A percentile compares a stretch with the other conserved stretches of the same genome.
Conservation (phyloP, 1,140 invertebrate species). For the Tetragonula clypearis region DNA sequence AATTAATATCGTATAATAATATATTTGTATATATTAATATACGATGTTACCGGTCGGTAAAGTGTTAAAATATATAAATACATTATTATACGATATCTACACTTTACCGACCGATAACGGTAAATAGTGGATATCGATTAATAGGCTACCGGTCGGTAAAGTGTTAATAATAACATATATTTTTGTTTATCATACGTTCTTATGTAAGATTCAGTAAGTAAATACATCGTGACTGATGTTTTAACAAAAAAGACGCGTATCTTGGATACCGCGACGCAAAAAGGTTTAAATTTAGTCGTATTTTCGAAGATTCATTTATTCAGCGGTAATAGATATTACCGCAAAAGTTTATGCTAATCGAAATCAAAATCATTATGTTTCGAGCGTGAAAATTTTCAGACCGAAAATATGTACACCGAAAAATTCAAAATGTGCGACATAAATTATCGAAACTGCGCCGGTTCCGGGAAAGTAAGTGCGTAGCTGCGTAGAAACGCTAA, state of each 20-base stretch:
- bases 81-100: too few species aligned
- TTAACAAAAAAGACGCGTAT: not conserved
- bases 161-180: not conserved
- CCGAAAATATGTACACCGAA: not conserved
- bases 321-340: not conserved
- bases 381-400: not conserved
- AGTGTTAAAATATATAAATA: too few species aligned
- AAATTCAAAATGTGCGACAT: not conserved
- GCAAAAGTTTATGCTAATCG: not conserved
- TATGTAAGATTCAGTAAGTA: not conserved
- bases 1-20: too few species aligned
- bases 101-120: too few species aligned
- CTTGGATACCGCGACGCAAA: not conserved
- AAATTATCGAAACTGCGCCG: not conserved
- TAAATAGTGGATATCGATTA: too few species aligned
- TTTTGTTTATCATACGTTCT: not conserved
- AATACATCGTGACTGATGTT: not conserved
- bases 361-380: not conserved
- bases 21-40: too few species aligned
- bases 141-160: too few species aligned
- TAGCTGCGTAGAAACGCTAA: constrained; percentile 2
- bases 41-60: too few species aligned
- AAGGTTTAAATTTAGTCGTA: not conserved
- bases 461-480: not conserved
- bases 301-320: constrained; percentile 9